phyloP scores from a whole-genome alignment of 2,888 invertebrate species.

The Carcina quercana region DNA sequence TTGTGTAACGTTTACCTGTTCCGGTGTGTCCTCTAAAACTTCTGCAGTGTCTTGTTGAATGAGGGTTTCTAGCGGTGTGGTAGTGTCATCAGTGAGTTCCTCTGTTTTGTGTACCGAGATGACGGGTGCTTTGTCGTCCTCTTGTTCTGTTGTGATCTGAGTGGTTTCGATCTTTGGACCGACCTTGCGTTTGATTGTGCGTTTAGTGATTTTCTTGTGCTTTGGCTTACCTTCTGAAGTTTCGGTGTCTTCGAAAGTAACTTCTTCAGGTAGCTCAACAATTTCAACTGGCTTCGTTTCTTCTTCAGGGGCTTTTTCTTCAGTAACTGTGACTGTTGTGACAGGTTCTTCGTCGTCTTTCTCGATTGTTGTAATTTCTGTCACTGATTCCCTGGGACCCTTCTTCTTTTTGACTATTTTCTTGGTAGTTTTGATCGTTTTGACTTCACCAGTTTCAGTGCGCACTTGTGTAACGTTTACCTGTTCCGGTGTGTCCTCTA shows the following conservation, averaged over 20 bases:
- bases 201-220: constrained; percentile 39
- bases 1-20: constrained; percentile 11
- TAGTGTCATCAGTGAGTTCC: constrained; percentile 24
- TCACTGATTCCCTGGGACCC: constrained; percentile 37
- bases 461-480: constrained; percentile 23
- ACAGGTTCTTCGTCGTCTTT: constrained; percentile 27
- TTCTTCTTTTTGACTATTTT: constrained; percentile 32
- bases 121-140: constrained; percentile 28
- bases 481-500: constrained; percentile 21
- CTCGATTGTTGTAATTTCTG: constrained; percentile 39
- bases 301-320: constrained; percentile 23
- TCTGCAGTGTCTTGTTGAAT: constrained; percentile 24
- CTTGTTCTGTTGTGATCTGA: constrained; percentile 14
- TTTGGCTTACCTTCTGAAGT: constrained; percentile 31
- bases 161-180: constrained; percentile 29
- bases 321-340: constrained; percentile 16
- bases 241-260: constrained; percentile 25
- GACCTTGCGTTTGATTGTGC: constrained; percentile 48
- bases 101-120: constrained; percentile 38
- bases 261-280: constrained; percentile 39
- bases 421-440: constrained; percentile 28
- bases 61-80: neutral
- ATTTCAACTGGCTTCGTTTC: constrained; percentile 22
- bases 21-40: constrained; percentile 13
- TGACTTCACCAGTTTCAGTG: constrained; percentile 20